Evolutionary conservation across 2,797 vertebrate species (phyloP).

Genomic region (Cossypha dichroa): DNA sequence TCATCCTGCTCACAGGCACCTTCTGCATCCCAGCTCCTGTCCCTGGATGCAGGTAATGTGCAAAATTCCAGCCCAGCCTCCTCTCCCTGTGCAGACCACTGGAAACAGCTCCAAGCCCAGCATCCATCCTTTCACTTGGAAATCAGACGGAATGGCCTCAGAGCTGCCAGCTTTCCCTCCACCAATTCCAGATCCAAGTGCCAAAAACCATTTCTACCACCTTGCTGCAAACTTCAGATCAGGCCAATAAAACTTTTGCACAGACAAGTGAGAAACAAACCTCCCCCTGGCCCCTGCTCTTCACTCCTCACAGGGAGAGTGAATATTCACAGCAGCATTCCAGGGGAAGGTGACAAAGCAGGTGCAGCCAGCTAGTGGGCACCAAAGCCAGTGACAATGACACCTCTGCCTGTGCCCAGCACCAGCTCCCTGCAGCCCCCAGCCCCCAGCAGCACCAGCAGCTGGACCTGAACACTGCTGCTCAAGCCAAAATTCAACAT

Average conservation of each 20-base stretch:
- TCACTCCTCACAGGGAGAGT: rapidly evolving
- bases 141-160: background rate
- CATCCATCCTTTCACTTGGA: background rate
- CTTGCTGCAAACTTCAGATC: background rate
- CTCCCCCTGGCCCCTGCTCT: rapidly evolving
- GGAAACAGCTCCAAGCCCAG: background rate
- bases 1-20: background rate
- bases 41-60: background rate
- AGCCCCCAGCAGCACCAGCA: background rate
- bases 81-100: rapidly evolving
- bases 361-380: background rate
- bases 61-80: background rate
- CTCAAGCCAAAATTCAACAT: background rate
- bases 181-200: background rate
- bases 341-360: background rate
- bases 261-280: background rate
- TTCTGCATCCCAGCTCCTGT: background rate
- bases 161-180: background rate
- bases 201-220: background rate
- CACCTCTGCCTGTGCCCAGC: background rate
- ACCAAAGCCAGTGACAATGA: background rate
- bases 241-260: background rate
- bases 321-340: background rate
- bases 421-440: background rate
- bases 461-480: rapidly evolving